Evolutionary conservation across 2,888 invertebrate genomes (phyloP).

Genomic region (Campoplex capitator): DNA sequence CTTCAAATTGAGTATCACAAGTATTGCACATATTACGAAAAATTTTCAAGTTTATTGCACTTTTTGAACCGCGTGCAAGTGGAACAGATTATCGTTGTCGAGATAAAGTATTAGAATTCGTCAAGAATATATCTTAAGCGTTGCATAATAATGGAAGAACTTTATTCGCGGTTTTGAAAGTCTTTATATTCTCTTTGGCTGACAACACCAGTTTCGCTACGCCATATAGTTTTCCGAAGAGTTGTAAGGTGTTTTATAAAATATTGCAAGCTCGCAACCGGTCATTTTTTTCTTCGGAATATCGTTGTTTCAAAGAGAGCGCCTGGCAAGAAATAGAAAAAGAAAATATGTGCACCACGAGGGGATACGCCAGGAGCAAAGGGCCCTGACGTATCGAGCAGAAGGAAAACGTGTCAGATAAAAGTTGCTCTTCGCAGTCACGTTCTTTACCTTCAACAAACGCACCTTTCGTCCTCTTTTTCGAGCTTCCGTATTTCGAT

Average conservation of each 20-base stretch:
- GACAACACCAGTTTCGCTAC: conserved; percentile 9
- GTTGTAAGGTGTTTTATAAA: background rate
- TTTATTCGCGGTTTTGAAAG: conserved; percentile 50
- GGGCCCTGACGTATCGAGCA: conserved; percentile 36
- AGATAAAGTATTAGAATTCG: background rate
- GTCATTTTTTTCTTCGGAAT: conserved; percentile 8
- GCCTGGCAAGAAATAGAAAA: conserved; percentile 14
- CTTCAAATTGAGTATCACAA: background rate
- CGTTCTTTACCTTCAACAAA: conserved; percentile 50
- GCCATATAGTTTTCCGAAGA: background rate
- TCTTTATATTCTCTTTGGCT: conserved; percentile 13
- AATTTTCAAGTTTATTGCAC: background rate
- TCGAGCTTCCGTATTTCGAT: conserved; percentile 10
- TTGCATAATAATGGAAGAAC: conserved; percentile 23
- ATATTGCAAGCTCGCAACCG: conserved; percentile 21
- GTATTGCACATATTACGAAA: background rate
- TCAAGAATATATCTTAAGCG: background rate
- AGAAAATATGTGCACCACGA: conserved; percentile 1
- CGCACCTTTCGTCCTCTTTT: conserved; percentile 10
- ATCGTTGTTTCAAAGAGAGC: conserved; percentile 43
- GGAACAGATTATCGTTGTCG: background rate
- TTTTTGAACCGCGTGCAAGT: background rate
- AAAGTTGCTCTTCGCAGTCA: conserved; percentile 56
- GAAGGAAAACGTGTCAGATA: conserved; percentile 46
- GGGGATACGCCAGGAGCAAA: conserved; percentile 22